Conservation (phyloP, 2,888 invertebrate genomes). For the Protophormia terraenovae region DNA sequence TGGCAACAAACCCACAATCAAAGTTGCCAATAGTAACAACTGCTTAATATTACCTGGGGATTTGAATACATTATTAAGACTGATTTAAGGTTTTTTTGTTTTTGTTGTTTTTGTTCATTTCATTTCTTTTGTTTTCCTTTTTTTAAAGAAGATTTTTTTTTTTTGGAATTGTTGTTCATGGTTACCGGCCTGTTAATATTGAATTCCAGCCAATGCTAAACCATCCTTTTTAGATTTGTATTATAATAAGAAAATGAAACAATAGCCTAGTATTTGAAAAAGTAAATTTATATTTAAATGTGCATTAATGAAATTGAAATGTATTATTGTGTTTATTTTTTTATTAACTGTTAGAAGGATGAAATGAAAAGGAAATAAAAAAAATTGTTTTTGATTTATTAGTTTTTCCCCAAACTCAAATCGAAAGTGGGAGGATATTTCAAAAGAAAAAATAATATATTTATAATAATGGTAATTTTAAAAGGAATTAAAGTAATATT, state of each 20-base stretch:
- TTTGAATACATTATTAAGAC: neutral
- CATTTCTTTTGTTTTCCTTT: neutral
- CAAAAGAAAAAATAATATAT: too few relatives aligned
- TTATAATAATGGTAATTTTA: too few relatives aligned
- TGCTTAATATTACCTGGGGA: constrained; percentile 6
- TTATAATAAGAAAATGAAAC: neutral
- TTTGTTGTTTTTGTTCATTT: neutral
- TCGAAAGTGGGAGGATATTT: too few relatives aligned
- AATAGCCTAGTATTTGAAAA: neutral
- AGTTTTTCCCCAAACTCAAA: too few relatives aligned
- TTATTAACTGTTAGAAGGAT: neutral
- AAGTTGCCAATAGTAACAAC: neutral
- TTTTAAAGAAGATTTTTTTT: too few relatives aligned
- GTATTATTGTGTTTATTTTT: too few relatives aligned
- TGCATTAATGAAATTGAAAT: neutral
- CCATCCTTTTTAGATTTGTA: neutral
- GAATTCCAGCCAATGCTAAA: too few relatives aligned
- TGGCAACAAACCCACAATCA: neutral
- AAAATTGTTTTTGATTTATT: neutral
- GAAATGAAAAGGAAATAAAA: too few relatives aligned
- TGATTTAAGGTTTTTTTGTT: neutral
- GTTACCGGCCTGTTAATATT: too few relatives aligned
- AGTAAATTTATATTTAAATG: neutral
- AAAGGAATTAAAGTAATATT: too few relatives aligned
- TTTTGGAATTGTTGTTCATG: neutral